Percentiles rank a stretch among this genome's conserved stretches.
Conservation (phyloP, 1,140 invertebrate species). For the Neodiprion virginianus region DNA sequence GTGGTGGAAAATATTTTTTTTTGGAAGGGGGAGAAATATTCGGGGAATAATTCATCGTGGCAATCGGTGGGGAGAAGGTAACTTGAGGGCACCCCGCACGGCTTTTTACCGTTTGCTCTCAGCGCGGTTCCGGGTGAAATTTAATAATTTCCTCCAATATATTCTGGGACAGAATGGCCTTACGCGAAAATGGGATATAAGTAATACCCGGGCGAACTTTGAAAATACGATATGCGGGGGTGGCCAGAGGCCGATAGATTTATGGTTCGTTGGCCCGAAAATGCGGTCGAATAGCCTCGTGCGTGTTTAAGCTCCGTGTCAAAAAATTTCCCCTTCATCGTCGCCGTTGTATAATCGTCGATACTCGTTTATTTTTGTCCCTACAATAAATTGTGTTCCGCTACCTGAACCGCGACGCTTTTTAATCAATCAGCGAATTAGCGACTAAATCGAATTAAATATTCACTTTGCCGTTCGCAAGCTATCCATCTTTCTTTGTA, state of each 20-base stretch:
- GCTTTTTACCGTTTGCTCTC: neutral
- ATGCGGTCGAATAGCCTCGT: neutral
- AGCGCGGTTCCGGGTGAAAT: neutral
- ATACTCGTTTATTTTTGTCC: no score
- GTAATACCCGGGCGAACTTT: constrained; percentile 1
- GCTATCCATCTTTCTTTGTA: no score
- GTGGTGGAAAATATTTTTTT: no score
- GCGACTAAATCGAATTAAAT: no score
- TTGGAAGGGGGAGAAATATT: no score
- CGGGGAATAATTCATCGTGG: neutral
- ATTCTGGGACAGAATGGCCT: neutral
- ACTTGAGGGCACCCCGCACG: neutral
- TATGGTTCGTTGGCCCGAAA: constrained; percentile 1
- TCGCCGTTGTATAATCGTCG: no score
- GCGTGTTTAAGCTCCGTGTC: neutral
- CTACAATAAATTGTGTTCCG: no score
- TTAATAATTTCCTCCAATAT: constrained; percentile 8
- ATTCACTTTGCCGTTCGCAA: no score
- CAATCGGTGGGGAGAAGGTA: neutral
- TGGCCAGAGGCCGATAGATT: neutral
- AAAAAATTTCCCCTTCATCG: neutral
- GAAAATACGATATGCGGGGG: neutral
- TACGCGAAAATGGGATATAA: neutral
- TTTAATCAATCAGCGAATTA: no score
- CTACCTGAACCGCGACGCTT: no score